Conservation (phyloP, 1,140 invertebrate species). For the Mizuhopecten yessoensis region DNA sequence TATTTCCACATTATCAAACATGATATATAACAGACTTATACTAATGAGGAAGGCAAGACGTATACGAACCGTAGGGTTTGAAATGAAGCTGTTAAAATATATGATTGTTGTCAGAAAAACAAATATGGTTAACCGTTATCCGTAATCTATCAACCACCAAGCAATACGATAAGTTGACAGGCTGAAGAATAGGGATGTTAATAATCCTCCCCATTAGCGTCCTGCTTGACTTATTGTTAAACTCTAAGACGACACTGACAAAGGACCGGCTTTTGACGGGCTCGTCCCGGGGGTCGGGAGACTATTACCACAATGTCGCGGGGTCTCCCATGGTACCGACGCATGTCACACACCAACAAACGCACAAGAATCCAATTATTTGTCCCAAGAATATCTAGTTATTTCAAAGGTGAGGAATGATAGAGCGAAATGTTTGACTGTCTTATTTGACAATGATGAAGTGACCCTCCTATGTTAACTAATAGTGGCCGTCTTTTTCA, state of each 20-base stretch:
- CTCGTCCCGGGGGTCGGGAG: slow-evolving; percentile 12
- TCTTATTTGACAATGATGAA: slow-evolving; percentile 28
- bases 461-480: background rate
- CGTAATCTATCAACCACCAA: background rate
- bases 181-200: background rate
- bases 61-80: background rate
- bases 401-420: slow-evolving; percentile 34
- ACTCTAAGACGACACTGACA: slow-evolving; percentile 25
- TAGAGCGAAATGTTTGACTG: background rate
- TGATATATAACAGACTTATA: background rate
- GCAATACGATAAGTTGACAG: slow-evolving; percentile 3
- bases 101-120: slow-evolving; percentile 10
- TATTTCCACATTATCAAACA: background rate
- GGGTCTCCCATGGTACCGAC: background rate
- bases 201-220: background rate
- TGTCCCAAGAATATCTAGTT: slow-evolving; percentile 32
- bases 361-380: background rate
- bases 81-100: slow-evolving; percentile 8
- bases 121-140: slow-evolving; percentile 23
- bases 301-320: background rate
- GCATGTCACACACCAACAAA: background rate
- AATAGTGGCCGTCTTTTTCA: background rate
- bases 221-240: slow-evolving; percentile 15
- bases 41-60: background rate
- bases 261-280: background rate